Conservation (phyloP, 2,113 vertebrate genomes). For the Hyla sarda region DNA sequence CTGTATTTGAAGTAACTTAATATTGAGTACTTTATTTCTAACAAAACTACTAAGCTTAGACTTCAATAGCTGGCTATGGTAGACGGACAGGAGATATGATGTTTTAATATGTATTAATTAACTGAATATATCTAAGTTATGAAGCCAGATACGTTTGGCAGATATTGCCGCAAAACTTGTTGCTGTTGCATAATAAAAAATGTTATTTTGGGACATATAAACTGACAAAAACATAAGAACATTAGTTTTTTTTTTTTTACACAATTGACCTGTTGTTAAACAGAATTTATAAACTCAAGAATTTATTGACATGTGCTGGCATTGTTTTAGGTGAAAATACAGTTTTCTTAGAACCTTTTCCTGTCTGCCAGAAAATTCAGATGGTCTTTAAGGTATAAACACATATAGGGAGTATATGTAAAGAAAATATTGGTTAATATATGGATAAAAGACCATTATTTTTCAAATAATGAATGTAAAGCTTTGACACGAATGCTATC, state of each 20-base stretch:
- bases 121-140: neutral
- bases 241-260: conserved; percentile 28
- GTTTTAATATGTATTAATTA: neutral
- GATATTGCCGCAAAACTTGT: neutral
- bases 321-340: conserved; percentile 8
- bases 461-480: conserved; percentile 23
- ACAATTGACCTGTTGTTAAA: conserved; percentile 31
- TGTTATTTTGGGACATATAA: neutral
- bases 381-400: neutral
- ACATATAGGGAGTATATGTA: neutral
- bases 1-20: too few relatives aligned
- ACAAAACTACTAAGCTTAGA: neutral
- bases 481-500: conserved; percentile 22
- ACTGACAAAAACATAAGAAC: neutral
- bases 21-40: neutral
- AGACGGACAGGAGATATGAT: neutral
- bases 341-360: neutral
- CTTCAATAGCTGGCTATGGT: neutral
- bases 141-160: neutral
- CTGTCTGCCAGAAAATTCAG: neutral
- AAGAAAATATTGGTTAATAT: conserved; percentile 37
- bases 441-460: conserved; percentile 30
- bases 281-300: conserved; percentile 5
- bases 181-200: neutral
- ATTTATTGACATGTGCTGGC: conserved; percentile 11